Base-by-base conservation (phyloP, 2,888 invertebrate species). In the Kryphioiulus occultus region DNA sequence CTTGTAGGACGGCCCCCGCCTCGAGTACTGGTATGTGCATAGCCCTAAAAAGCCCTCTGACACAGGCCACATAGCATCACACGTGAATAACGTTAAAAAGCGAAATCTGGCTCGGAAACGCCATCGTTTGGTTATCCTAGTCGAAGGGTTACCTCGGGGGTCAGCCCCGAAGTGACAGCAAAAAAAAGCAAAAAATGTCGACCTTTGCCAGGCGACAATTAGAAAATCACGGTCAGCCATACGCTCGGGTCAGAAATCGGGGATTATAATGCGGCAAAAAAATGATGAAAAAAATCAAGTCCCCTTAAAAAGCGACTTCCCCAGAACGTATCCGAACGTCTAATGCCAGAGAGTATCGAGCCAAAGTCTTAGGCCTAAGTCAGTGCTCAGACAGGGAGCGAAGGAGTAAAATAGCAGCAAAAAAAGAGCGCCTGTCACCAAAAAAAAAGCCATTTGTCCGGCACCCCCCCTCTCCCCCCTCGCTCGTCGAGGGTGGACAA, bases 371-470 rank as follows among this genome's bases (percentile, higher is more conserved):
- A 59, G 53, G 53, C 53, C 53, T 59, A 59, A 59, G 53, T 59
- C 53, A n/a, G 53, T 59, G n/a, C 53, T 59, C 53, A 59, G 53
- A 59, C 53, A 59, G 53, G 53, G 53, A 59, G 53, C 53, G 53
- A 59, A 59, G 53, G 53, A 59, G 53, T 59, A n/a, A 59, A 59
- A 59, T n/a, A 59, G 53, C 53, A 59, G 53, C 53, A 59, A 59
- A 59, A 59, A 59, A 59, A 59, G 53, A 59, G 53, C 53, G 53
- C 53, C 53, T 59, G 53, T 59, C 53, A 59, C 53, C 53, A 59
- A 59, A 59, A 59, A 59, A 59, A 59, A 59, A 59, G 53, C 19
- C 53, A 59, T 59, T 59, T 59, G 53, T 59, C 53, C 53, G 53
- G 53, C n/a, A 7, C n/a, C 53, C 53, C 53, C 53, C n/a, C n/a